Evolutionary conservation across 2,797 vertebrate genomes (phyloP).

Genomic region (Typhlichthys subterraneus): DNA sequence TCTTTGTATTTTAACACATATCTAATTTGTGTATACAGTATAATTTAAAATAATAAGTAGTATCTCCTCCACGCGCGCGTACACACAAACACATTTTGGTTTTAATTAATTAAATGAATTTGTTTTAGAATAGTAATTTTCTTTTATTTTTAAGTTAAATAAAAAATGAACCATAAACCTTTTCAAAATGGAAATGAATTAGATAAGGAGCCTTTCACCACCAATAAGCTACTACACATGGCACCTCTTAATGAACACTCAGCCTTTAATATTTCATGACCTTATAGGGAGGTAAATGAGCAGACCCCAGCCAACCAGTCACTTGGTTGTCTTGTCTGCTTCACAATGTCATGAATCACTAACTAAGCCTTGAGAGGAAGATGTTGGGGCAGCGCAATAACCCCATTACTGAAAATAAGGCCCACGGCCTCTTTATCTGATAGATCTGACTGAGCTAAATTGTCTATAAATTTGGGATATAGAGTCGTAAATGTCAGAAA

Average conservation of each 20-base stretch:
- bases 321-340: conserved; percentile 52
- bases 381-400: conserved; percentile 44
- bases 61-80: too few relatives aligned
- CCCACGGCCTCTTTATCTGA: conserved; percentile 58
- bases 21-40: too few relatives aligned
- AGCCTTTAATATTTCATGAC: conserved; percentile 28
- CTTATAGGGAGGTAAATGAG: conserved; percentile 49
- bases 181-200: too few relatives aligned
- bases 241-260: conserved; percentile 2
- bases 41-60: too few relatives aligned
- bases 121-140: too few relatives aligned
- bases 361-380: conserved; percentile 53
- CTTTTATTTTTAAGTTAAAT: too few relatives aligned
- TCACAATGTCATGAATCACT: conserved; percentile 64
- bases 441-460: conserved; percentile 72
- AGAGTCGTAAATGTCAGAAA: conserved; percentile 72
- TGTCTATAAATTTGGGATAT: conserved; percentile 73
- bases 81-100: too few relatives aligned
- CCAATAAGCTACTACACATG: neutral
- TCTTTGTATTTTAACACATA: too few relatives aligned
- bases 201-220: conserved; percentile 7
- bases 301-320: conserved; percentile 52
- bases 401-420: conserved; percentile 65
- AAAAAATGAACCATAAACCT: too few relatives aligned
- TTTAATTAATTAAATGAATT: too few relatives aligned